A percentile compares a stretch with the other conserved stretches of the same genome.
These are phyloP conservation scores for Gari tellinella DNA, from an alignment of 2,888 invertebrate genomes.

Conservation along the genomic window DNA sequence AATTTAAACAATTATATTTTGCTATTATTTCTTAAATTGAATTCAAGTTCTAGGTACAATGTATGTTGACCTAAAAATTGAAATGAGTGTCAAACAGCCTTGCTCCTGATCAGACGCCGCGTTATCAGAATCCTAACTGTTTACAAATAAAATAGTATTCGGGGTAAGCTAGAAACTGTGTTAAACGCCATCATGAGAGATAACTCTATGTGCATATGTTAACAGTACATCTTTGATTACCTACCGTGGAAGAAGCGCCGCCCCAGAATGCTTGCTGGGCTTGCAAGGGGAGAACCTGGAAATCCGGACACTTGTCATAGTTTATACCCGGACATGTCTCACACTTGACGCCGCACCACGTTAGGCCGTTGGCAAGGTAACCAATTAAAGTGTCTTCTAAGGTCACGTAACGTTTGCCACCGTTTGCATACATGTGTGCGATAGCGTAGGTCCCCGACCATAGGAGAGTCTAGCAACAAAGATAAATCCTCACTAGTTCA, in stretches of 20 bases:
- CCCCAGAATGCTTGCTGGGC: slow-evolving; percentile 72
- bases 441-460: slow-evolving; percentile 71
- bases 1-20: too few species aligned
- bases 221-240: neutral
- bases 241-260: slow-evolving; percentile 65
- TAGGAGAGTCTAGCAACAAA: slow-evolving; percentile 57
- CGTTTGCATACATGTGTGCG: slow-evolving; percentile 64
- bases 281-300: slow-evolving; percentile 56
- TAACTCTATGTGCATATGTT: too few species aligned
- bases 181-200: too few species aligned
- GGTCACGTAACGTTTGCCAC: slow-evolving; percentile 62
- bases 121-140: too few species aligned
- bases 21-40: too few species aligned
- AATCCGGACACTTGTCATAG: slow-evolving; percentile 63
- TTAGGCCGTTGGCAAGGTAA: slow-evolving; percentile 66
- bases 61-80: too few species aligned
- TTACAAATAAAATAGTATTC: too few species aligned
- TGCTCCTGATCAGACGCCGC: too few species aligned
- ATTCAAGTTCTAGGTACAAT: too few species aligned
- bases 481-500: too few species aligned
- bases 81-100: too few species aligned
- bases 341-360: slow-evolving; percentile 69
- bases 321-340: slow-evolving; percentile 63
- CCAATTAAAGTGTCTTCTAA: slow-evolving; percentile 72
- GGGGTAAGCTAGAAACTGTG: too few species aligned